These are phyloP conservation scores for Scolopax rusticola DNA, from an alignment of 2,797 vertebrate species.

Conservation along the genomic window DNA sequence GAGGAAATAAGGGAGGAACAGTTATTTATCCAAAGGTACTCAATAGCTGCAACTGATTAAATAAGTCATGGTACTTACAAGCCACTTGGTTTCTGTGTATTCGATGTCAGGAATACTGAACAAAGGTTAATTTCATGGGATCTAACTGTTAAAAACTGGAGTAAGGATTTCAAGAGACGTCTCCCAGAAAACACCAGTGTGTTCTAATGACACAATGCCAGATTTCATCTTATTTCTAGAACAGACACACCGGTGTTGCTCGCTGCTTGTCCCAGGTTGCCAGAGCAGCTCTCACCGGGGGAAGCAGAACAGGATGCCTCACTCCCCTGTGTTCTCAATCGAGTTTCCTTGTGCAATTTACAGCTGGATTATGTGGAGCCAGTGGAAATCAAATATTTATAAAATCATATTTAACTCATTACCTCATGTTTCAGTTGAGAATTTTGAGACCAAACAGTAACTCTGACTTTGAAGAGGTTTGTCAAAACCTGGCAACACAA, in stretches of 20 bases:
- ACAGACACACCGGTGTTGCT: background rate
- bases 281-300: background rate
- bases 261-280: background rate
- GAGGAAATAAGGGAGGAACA: background rate
- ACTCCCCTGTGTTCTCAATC: background rate
- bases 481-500: background rate
- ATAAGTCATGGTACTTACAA: background rate
- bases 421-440: conserved; percentile 15
- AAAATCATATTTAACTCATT: conserved; percentile 47
- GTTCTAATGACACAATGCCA: background rate
- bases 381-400: conserved; percentile 61
- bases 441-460: background rate
- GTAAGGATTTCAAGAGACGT: background rate
- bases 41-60: background rate
- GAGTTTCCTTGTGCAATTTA: conserved; percentile 13
- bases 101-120: background rate
- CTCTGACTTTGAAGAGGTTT: conserved; percentile 11
- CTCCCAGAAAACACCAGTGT: background rate
- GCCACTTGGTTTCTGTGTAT: background rate
- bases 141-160: background rate
- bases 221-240: background rate
- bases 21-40: background rate
- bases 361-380: background rate
- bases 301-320: conserved; percentile 18
- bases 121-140: background rate